Evolutionary conservation across 1,140 invertebrate species (phyloP), one percentile per base, ranked within the genome.

Genomic region (Drosophila biarmipes): DNA sequence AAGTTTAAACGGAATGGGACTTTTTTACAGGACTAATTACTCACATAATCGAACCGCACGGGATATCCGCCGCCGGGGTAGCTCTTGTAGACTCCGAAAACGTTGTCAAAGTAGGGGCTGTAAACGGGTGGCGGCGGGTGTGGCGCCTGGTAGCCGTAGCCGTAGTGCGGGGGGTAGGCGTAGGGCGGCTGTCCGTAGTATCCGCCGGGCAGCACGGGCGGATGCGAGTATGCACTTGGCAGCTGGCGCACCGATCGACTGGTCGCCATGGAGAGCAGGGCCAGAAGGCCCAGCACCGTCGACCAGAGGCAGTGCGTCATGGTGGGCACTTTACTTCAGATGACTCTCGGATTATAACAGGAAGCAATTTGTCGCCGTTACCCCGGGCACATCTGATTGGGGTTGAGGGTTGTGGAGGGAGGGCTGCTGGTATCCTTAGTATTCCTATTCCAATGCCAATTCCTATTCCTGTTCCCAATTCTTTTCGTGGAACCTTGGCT

Each of bases 31-130:
- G 24, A 24, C 6, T 24, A 21, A 15, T 10, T n/a, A 86, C 89
- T 61, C 64, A 91, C 90, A 67, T 90, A 85, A 42, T 92, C 86
- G 6, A 90, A 73, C 10, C 89, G 73, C 0, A 92, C 75, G 1
- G 91, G 87, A 12, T 73, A 53, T 11, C 92, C 92, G n/a, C 91
- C 91, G 15, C 92, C 92, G 10, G 92, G 92, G 21, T 92, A 76
- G 0, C 73, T 59, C 14, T 75, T 62, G 27, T 80, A 90, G 12
- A 87, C 55, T 15, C 84, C 78, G 19, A 76, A 78, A 19, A 73
- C 68, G 24, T 64, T 87, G 43, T 91, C 89, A 27, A 17, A 49
- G n/a, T 31, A 49, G 4, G 46, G 14, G 8, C 27, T 14, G 40
- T 43, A 43, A 12, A 43, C 40, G 8, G 40, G 40, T 43, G 40